phyloP scores from a whole-genome alignment of 2,888 invertebrate species.

The Horisme vitalbata region DNA sequence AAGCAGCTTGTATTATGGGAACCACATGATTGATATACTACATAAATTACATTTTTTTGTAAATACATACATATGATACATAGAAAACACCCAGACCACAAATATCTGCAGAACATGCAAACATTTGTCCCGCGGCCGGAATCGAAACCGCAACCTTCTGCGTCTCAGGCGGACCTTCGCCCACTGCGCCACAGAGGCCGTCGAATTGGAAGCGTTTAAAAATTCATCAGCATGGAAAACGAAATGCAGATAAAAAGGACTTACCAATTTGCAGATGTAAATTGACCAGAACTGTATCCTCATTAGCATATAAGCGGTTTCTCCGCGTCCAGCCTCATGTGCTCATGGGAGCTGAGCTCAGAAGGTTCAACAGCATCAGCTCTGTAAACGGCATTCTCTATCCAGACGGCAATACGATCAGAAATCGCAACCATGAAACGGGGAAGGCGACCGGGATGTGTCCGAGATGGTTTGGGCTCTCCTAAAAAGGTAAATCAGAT shows the following conservation, averaged over 20 bases:
- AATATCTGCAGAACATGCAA: no score
- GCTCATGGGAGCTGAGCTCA: slow-evolving; percentile 52
- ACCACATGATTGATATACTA: no score
- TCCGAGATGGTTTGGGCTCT: slow-evolving; percentile 72
- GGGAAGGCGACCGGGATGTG: slow-evolving; percentile 67
- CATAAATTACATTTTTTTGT: no score
- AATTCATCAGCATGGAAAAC: no score
- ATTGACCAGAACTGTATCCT: not conserved
- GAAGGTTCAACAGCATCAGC: slow-evolving; percentile 63
- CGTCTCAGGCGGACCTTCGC: no score
- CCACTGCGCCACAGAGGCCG: no score
- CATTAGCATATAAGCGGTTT: slow-evolving; percentile 52
- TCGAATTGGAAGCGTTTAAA: no score
- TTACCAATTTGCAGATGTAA: not conserved
- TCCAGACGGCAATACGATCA: slow-evolving; percentile 78
- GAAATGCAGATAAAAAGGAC: not conserved
- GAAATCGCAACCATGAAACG: slow-evolving; percentile 81
- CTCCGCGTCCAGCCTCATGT: slow-evolving; percentile 66
- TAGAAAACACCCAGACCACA: no score
- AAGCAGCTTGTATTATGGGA: no score
- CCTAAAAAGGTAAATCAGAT: slow-evolving; percentile 69
- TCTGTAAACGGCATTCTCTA: slow-evolving; percentile 74
- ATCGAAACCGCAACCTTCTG: no score
- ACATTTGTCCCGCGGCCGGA: no score
- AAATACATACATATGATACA: no score